Evolutionary conservation across 2,113 vertebrate species (phyloP), one percentile per base, ranked within the genome.

Genomic region (Sakesphorus luctuosus): DNA sequence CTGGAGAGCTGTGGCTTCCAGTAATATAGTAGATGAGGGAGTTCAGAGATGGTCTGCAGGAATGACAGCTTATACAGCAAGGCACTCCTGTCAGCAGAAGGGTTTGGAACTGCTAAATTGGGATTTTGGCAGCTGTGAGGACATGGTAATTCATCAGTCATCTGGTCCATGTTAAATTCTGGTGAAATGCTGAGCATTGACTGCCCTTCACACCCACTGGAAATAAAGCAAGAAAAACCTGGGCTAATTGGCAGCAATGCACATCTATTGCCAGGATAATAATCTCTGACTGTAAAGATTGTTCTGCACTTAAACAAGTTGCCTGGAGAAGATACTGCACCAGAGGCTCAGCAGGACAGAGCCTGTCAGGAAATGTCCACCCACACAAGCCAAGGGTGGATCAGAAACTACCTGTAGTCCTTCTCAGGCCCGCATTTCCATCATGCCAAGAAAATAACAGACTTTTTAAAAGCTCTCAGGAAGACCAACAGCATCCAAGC

Each of bases 401-500:
- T 40, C 35, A 59, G 62, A 79, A 89, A 50, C 33, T 11, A 72
- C 56, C 21, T 43, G 43, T 35, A 53, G 38, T 35, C 25, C 56
- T 77, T 55, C 53, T 72, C 56, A 59, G 44, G n/a, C 8, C 33
- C 33, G 5, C 1, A 2, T 58, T 90, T 36, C 52, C 66, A 46
- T 72, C 38, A n/a, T 2, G 1, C 8, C 4, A 13, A 36, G 62
- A 72, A 72, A 85, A 49, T 28, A 0, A n/a, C 0, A 0, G 58
- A 25, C 29, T 8, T 68, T 66, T 78, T 49, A 4, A 75, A 63
- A 52, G 40, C 15, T 43, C 50, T 78, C 15, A 3, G 43, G 66
- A 90, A 78, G 55, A 78, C 17, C 18, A 61, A 17, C 29, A 61
- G 18, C 35, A 56, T 29, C 3, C 5, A 8, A 4, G 13, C 31